Evolutionary conservation across 2,113 vertebrate genomes (phyloP).

Genomic region (Neogobius melanostomus): DNA sequence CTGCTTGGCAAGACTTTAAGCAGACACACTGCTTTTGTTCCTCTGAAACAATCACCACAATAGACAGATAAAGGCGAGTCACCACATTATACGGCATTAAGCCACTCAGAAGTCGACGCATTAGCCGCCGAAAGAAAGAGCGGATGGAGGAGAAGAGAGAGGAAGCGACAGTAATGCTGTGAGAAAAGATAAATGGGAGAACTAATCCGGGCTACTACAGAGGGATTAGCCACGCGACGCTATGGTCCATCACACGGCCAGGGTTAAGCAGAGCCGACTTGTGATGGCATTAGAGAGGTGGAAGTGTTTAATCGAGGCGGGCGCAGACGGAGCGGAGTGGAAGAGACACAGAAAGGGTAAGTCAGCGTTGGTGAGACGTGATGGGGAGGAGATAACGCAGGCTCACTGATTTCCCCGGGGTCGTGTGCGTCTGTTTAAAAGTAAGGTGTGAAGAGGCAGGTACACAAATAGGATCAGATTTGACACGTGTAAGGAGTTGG

Average conservation of each 20-base stretch:
- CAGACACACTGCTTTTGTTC: slow-evolving; percentile 36
- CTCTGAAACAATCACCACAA: slow-evolving; percentile 60
- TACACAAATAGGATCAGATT: slow-evolving; percentile 8
- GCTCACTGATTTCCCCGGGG: slow-evolving; percentile 64
- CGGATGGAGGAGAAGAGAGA: slow-evolving; percentile 47
- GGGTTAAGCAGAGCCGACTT: slow-evolving; percentile 62
- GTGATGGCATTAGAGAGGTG: slow-evolving; percentile 62
- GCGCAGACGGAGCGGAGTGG: slow-evolving; percentile 8
- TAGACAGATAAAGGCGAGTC: slow-evolving; percentile 64
- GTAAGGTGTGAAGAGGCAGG: not conserved
- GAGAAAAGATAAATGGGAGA: slow-evolving; percentile 59
- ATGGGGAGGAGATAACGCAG: slow-evolving; percentile 49
- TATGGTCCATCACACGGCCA: slow-evolving; percentile 36
- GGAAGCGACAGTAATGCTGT: slow-evolving; percentile 45
- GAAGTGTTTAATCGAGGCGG: slow-evolving; percentile 52
- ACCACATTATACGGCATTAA: slow-evolving; percentile 69
- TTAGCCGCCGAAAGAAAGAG: slow-evolving; percentile 47
- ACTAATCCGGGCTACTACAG: slow-evolving; percentile 69
- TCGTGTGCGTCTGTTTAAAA: slow-evolving; percentile 10
- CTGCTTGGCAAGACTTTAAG: slow-evolving; percentile 19
- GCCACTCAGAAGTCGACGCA: slow-evolving; percentile 60
- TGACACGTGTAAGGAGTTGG: not conserved
- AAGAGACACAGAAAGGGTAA: slow-evolving; percentile 47
- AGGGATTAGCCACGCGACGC: slow-evolving; percentile 56
- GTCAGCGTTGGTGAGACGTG: slow-evolving; percentile 59